Percentiles rank a stretch among this genome's conserved stretches.
phyloP scores from a whole-genome alignment of 2,888 invertebrate genomes.

The Apocheima hispidaria region DNA sequence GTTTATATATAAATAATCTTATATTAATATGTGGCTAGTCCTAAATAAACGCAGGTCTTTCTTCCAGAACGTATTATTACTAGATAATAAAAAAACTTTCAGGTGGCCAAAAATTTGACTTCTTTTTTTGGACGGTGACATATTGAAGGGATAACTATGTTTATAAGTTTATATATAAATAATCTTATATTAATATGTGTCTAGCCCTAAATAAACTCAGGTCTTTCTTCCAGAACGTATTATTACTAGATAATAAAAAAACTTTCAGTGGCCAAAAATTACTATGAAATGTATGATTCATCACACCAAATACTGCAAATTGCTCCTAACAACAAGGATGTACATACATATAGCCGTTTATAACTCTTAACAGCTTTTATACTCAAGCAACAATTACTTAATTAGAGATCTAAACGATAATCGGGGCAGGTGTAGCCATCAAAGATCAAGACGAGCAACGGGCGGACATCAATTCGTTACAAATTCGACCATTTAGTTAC shows the following conservation, averaged over 20 bases:
- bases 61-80: no score
- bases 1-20: no score
- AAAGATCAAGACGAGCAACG: slow-evolving; percentile 65
- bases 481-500: slow-evolving; percentile 83
- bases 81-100: no score
- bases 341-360: slow-evolving; percentile 48
- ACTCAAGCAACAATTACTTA: slow-evolving; percentile 72
- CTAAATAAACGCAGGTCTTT: no score
- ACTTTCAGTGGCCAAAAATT: no score
- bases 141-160: slow-evolving; percentile 1
- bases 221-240: no score
- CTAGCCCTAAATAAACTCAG: no score
- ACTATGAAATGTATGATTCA: not conserved
- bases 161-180: not conserved
- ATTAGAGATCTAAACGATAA: slow-evolving; percentile 75
- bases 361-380: slow-evolving; percentile 48
- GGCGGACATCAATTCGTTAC: slow-evolving; percentile 84
- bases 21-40: no score
- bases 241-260: no score
- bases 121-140: slow-evolving; percentile 19
- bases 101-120: no score
- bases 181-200: no score
- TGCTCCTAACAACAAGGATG: slow-evolving; percentile 14
- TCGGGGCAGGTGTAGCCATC: slow-evolving; percentile 76
- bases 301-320: not conserved